Base-by-base conservation (phyloP, 2,888 invertebrate genomes). In the Busseola fusca region DNA sequence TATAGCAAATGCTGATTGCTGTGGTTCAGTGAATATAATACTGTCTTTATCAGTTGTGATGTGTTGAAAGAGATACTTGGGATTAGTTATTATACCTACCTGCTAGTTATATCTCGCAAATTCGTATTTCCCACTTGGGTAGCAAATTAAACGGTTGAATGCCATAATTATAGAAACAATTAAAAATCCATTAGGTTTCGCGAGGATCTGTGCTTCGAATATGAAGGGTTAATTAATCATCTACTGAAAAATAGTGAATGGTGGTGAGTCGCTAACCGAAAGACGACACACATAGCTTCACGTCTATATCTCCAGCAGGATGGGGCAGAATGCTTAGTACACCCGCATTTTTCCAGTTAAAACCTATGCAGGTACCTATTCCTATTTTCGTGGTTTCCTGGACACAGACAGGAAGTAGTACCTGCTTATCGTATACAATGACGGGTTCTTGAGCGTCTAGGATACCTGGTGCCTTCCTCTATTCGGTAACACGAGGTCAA, bases 361-460 rank as follows among this genome's bases (percentile, higher is more conserved):
- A 66, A 64, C 9, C 25, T 14, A 34, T 34, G 25, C n/a, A n/a
- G n/a, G 6, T 48, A 48, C 14, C 1, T 25, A 25, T 30, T 18
- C 3, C 25, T 69, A 50, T 40, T 42, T 63, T 14, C 9, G 27
- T 56, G 37, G 3, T 56, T 25, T 40, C n/a, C 18, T 25, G 21
- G 1, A 1, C 21, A 27, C 21, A 37, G 42, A 9, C 21, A 16
- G 21, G 14, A 27, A 42, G 4, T 18, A 30, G 27, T 54, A 16
- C 14, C 18, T 60, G 34, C 25, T 64, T 66, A 66, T 34, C 30
- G 5, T 42, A 45, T 16, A 62, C 75, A 66, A 74, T 62, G 30
- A 21, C 48, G 16, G 16, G 27, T 40, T 30, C 40, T 74, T 65
- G 25, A 34, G n/a, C 30, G 7, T 34, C 21, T 58, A 30, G 5